Percentiles rank a stretch among this genome's conserved stretches.
Evolutionary conservation across 2,888 invertebrate species (phyloP).

Genomic region (Trachelus stipa): DNA sequence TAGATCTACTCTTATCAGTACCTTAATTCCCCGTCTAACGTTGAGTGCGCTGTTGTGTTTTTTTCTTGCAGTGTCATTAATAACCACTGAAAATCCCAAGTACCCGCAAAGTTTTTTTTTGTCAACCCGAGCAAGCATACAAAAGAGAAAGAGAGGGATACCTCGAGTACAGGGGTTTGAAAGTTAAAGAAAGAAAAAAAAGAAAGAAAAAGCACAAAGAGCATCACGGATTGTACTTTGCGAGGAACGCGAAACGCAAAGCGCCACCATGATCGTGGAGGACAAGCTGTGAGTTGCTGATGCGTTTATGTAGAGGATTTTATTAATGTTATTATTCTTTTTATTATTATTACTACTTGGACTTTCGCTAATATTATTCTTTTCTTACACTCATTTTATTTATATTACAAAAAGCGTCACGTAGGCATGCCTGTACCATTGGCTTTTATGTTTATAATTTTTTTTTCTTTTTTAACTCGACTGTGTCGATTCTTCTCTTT

Average conservation of each 20-base stretch:
- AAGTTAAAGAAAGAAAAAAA: constrained; percentile 20
- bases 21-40: background rate
- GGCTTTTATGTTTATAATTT: background rate
- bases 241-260: constrained; percentile 28
- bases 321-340: background rate
- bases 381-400: background rate
- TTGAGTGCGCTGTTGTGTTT: constrained; percentile 49
- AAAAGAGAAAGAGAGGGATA: constrained; percentile 15
- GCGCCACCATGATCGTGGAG: constrained; percentile 65
- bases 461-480: background rate
- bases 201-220: background rate
- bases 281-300: constrained; percentile 63
- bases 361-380: background rate
- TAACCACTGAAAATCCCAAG: constrained; percentile 36
- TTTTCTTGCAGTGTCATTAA: constrained; percentile 61
- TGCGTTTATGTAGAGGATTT: constrained; percentile 1
- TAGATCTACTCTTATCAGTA: background rate
- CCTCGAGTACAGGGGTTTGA: constrained; percentile 6
- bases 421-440: background rate
- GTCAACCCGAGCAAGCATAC: background rate
- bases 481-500: background rate
- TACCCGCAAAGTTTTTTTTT: background rate
- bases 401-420: background rate
- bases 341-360: background rate
- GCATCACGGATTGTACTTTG: background rate